These are phyloP conservation scores for Spilogale gracilis DNA, from an alignment of 2,113 vertebrate genomes.

Conservation along the genomic window DNA sequence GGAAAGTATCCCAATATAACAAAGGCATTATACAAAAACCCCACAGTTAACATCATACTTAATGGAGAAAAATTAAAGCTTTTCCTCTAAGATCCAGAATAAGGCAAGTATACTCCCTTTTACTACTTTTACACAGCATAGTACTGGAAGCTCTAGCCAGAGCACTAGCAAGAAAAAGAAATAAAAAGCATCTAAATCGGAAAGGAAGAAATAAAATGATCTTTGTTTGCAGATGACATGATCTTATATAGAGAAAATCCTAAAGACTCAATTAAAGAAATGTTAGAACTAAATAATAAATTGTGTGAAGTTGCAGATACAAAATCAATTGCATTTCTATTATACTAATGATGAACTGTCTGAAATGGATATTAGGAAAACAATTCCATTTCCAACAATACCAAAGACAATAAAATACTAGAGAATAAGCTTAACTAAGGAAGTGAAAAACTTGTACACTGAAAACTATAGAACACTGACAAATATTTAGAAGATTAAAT, in stretches of 20 bases:
- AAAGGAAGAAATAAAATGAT: not conserved
- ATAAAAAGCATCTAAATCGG: not conserved
- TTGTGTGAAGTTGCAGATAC: not conserved
- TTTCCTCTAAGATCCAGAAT: not conserved
- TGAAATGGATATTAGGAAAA: not conserved
- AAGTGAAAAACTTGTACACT: not conserved
- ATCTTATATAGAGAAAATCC: not conserved
- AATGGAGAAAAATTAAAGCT: not conserved
- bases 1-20: not conserved
- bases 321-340: not conserved
- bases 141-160: not conserved
- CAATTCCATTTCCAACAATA: not conserved
- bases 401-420: not conserved
- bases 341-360: not conserved
- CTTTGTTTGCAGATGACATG: not conserved
- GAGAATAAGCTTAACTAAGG: not conserved
- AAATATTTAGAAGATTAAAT: no score
- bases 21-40: not conserved
- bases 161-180: not conserved
- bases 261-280: not conserved
- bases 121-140: not conserved
- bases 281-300: not conserved
- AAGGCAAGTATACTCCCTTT: not conserved
- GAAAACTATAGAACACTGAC: not conserved
- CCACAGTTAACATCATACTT: not conserved